Percentiles rank a stretch among this genome's conserved stretches.
Conservation (phyloP, 2,113 vertebrate species). For the Colistium nudipinnis region DNA sequence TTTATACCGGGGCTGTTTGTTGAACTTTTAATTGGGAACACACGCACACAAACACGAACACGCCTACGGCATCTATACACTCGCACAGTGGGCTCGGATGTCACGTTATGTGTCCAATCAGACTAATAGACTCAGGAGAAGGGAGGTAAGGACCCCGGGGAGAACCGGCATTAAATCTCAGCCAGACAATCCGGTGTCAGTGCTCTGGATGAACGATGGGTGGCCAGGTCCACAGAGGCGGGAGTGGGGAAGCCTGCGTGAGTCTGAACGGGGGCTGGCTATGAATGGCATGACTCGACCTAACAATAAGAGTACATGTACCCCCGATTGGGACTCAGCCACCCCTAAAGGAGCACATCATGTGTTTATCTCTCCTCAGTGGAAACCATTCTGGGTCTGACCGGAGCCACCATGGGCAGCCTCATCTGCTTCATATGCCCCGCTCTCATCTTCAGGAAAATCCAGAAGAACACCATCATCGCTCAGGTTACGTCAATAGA, state of each 20-base stretch:
- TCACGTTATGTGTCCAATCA: slow-evolving; percentile 77
- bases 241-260: slow-evolving; percentile 38
- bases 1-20: slow-evolving; percentile 55
- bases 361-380: slow-evolving; percentile 78
- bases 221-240: slow-evolving; percentile 61
- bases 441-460: slow-evolving; percentile 94
- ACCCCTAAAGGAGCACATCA: background rate
- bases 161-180: slow-evolving; percentile 77
- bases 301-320: background rate
- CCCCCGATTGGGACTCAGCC: background rate
- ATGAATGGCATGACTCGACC: slow-evolving; percentile 37
- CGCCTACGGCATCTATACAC: slow-evolving; percentile 26
- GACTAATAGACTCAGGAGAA: slow-evolving; percentile 77
- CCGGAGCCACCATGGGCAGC: slow-evolving; percentile 97
- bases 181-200: slow-evolving; percentile 79
- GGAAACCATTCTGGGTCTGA: slow-evolving; percentile 96
- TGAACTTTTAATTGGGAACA: slow-evolving; percentile 55
- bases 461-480: slow-evolving; percentile 88
- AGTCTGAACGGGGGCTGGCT: slow-evolving; percentile 22
- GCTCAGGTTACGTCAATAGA: slow-evolving; percentile 86
- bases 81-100: slow-evolving; percentile 37
- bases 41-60: slow-evolving; percentile 8
- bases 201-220: slow-evolving; percentile 75
- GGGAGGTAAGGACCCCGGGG: slow-evolving; percentile 68
- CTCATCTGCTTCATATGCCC: slow-evolving; percentile 99